Conservation (phyloP, 2,888 invertebrate species). For the Hypomecis punctinalis region DNA sequence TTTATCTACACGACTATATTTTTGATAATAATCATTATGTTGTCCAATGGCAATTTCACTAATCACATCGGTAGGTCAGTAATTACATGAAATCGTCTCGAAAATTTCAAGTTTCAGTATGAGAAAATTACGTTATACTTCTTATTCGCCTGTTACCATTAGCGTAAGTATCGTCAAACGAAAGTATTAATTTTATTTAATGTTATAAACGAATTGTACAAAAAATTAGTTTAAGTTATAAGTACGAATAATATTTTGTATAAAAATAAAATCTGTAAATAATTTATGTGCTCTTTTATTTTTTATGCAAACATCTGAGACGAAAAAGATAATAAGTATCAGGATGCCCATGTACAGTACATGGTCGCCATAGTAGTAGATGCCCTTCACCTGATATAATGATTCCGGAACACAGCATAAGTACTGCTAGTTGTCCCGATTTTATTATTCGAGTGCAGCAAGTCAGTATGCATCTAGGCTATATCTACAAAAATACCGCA, state of each 20-base stretch:
- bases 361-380: too few species aligned
- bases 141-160: conserved; percentile 38
- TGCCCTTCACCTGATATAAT: too few species aligned
- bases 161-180: conserved; percentile 42
- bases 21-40: not conserved
- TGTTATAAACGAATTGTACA: conserved; percentile 66
- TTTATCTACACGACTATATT: not conserved
- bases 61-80: too few species aligned
- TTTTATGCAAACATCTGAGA: conserved; percentile 20
- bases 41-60: too few species aligned
- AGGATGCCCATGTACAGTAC: too few species aligned
- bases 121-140: not conserved
- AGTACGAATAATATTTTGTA: conserved; percentile 61
- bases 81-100: not conserved
- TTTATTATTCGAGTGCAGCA: not conserved
- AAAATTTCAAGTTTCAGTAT: not conserved
- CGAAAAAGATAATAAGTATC: too few species aligned
- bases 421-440: not conserved
- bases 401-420: too few species aligned
- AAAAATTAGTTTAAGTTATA: conserved; percentile 66
- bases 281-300: conserved; percentile 40
- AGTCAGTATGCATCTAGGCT: not conserved
- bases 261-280: conserved; percentile 76
- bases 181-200: conserved; percentile 53
- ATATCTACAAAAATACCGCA: too few species aligned